Base-by-base conservation (phyloP, 2,888 invertebrate genomes). In the Acronicta aceris region DNA sequence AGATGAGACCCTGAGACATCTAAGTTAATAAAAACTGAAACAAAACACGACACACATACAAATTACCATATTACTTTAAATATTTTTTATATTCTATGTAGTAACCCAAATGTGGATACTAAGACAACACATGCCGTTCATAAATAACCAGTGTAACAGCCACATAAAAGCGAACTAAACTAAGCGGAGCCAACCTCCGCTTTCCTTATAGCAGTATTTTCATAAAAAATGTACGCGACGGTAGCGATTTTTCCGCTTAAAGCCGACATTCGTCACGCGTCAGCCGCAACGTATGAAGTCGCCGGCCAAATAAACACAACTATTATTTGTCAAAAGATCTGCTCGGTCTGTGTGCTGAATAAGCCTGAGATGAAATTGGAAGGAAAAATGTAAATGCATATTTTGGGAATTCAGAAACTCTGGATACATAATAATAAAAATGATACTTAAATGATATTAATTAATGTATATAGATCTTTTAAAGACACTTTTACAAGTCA, bases 241-340 rank as follows among this genome's bases (percentile, higher is more conserved):
- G 68, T 59, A 74, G 67, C 76, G 66, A 86, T 88, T 84, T 85
- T 83, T 83, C 78, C 71, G 65, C 65, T 71, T 74, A 73, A 78
- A 73, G 72, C 83, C 65, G 59, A 72, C 81, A 90, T 91, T 78
- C 81, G 78, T 91, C 89, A 86, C 71, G 71, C 81, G 83, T 82
- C 84, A 81, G 65, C 61, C 71, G 59, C 74, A 64, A 61, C 59
- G 76, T 76, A 86, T 87, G 82, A 85, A 89, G 84, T 86, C 84
- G 76, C 67, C 50, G 76, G 75, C 71, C 81, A 80, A 83, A 83
- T 84, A 81, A 83, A 84, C 84, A 84, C 73, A 75, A 78, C 79
- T 77, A 69, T 72, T 79, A 85, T 84, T 85, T 73, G 71, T 87
- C 78, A 81, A 75, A 71, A 65, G 73, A 61, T 56, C 60, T 61